Evolutionary conservation across 2,797 vertebrate species (phyloP), one percentile per base, ranked within the genome.

Genomic region (Nannoperca australis): DNA sequence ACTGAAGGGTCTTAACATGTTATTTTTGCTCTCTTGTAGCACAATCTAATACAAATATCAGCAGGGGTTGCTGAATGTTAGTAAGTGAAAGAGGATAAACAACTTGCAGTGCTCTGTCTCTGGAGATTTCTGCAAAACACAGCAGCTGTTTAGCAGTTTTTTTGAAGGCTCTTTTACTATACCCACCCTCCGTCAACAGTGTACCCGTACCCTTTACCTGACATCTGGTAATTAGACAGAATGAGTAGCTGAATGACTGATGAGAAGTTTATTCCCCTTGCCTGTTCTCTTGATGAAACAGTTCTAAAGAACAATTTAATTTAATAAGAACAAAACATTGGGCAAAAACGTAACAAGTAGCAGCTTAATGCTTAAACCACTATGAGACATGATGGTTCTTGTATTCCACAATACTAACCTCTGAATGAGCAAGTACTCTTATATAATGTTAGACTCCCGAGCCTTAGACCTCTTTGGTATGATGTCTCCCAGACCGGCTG

Each of bases 21-120:
- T 42, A 32, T 77, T 54, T n/a, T 11, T 73, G 32, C n/a, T 55
- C 32, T 34, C n/a, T 44, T 67, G 40, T 36, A 30, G 24, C 18
- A 59, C 47, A 55, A 56, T 66, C 54, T 47, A 6, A 59, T 15
- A 66, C 34, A 44, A n/a, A 83, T 69, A 64, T 76, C 58, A 74
- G 49, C 70, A 59, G 44, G 38, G 11, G 51, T 70, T 79, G 51
- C 27, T 47, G 34, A 60, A 53, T 78, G 53, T 82, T 55, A 73
- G 30, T 36, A 68, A 54, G 51, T 61, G 22, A 76, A 85, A 78
- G 50, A 79, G 63, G 60, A 78, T 58, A 84, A 87, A 85, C 51
- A 81, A 62, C 70, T 66, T 22, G 47, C 30, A 63, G 51, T 18
- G 38, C 42, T 73, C 65, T 9, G 17, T 86, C 70, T 79, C 77